Base-by-base conservation (phyloP, 2,888 invertebrate genomes). In the Pocota personata region DNA sequence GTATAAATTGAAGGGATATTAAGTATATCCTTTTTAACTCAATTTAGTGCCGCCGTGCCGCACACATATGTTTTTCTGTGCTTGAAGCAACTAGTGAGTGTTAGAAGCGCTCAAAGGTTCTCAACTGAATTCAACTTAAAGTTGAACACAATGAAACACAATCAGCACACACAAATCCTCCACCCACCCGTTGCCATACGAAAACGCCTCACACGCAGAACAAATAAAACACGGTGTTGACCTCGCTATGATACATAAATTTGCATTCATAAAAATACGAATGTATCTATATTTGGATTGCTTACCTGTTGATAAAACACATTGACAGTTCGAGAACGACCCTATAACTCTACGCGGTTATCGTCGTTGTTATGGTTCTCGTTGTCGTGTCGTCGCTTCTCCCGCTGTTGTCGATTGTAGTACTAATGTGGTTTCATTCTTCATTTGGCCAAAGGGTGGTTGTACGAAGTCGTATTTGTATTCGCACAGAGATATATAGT, bases 201-300 rank as follows among this genome's bases (percentile, higher is more conserved):
- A 16, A 46, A 16, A 46, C 7, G 46, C 1, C 8, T 50, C n/a
- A 50, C 37, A 58, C 19, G 6, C 10, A 40, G 40, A 8, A 37
- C 21, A 52, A 14, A 14, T 2, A 32, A 32, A 24, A 40, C 19
- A 21, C 5, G 8, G 19, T 37, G 8, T 37, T 50, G 67, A 71
- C 78, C 78, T 78, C 55, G 69, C 32, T n/a, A 21, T 27, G 62
- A 78, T 78, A 69, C 78, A 78, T 78, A 78, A 62, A 78, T 78
- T 78, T 71, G 60, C 69, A 71, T 78, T 55, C 14, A 71, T 69
- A 16, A 76, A 57, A 8, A 7, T 37, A 76, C 58, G 21, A 50
- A 14, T 67, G 27, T 10, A 30, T n/a, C 60, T 77, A 67, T 50
- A 24, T 24, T 75, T 66, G 57, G 16, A 48, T 37, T 40, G 50